These are phyloP conservation scores for Drosophila yakuba DNA, from an alignment of 1,140 invertebrate species.

Conservation along the genomic window DNA sequence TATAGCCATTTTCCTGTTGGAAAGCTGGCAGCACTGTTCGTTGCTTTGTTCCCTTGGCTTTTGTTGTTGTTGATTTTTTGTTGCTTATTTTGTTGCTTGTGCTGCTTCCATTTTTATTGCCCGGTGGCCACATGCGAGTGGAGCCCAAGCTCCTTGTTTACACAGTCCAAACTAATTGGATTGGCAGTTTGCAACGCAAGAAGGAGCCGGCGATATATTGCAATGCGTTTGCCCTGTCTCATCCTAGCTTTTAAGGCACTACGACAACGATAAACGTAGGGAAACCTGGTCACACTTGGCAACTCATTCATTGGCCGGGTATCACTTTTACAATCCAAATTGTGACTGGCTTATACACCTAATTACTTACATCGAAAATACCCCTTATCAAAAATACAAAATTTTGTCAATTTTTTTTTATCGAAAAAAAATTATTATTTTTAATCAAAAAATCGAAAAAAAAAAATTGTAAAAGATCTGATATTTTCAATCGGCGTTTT, in stretches of 20 bases:
- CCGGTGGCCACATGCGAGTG: conserved; percentile 53
- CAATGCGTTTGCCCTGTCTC: conserved; percentile 15
- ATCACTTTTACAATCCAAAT: no score
- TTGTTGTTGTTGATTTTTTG: conserved; percentile 8
- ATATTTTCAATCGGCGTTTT: no score
- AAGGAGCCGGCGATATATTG: conserved; percentile 34
- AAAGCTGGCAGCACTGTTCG: neutral
- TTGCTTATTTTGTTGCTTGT: conserved; percentile 43
- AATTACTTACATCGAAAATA: no score
- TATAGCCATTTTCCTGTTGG: neutral
- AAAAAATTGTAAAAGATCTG: no score
- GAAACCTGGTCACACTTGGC: neutral
- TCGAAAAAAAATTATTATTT: no score
- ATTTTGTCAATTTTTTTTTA: no score
- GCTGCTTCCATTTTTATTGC: conserved; percentile 64
- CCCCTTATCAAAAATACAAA: no score
- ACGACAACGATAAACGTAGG: conserved; percentile 21
- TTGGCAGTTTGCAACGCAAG: conserved; percentile 54
- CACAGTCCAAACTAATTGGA: conserved; percentile 76
- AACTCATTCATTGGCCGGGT: no score
- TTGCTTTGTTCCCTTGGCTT: neutral
- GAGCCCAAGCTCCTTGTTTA: conserved; percentile 57
- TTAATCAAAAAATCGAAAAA: no score
- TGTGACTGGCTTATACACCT: no score
- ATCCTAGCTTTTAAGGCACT: conserved; percentile 3